Evolutionary conservation across 2,113 vertebrate genomes (phyloP).

Genomic region (Lampris megalopsis): DNA sequence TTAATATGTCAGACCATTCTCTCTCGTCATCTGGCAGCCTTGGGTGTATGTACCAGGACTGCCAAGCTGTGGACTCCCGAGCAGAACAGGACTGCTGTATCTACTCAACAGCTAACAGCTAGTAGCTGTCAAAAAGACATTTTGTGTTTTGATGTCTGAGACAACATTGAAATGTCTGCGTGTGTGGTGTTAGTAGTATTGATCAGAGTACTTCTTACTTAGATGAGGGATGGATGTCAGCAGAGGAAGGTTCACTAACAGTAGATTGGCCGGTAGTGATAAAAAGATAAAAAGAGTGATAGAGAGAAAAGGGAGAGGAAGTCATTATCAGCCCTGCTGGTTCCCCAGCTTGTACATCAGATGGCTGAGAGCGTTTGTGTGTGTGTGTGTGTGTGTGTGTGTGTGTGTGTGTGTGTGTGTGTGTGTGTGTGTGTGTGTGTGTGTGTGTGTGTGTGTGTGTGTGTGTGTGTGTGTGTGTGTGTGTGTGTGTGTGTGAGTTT

Average conservation of each 20-base stretch:
- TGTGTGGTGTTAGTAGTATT: neutral
- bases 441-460: neutral
- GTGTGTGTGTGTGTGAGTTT: neutral
- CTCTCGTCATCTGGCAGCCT: neutral
- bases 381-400: slow-evolving; percentile 5
- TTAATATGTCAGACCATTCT: neutral
- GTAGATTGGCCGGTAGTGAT: slow-evolving; percentile 1
- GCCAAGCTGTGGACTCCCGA: slow-evolving; percentile 16
- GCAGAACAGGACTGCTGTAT: slow-evolving; percentile 29
- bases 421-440: slow-evolving; percentile 4
- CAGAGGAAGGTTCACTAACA: neutral
- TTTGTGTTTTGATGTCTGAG: slow-evolving; percentile 8
- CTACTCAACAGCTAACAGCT: neutral
- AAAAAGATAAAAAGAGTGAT: neutral
- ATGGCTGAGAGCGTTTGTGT: neutral
- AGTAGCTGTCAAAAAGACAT: neutral
- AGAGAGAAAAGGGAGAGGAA: neutral
- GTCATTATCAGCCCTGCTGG: neutral
- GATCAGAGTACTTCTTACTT: slow-evolving; percentile 3
- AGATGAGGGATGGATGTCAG: slow-evolving; percentile 16
- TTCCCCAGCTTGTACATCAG: neutral
- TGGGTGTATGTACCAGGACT: slow-evolving; percentile 18
- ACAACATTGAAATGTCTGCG: slow-evolving; percentile 8
- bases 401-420: neutral
- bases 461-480: slow-evolving; percentile 4